Evolutionary conservation across 2,113 vertebrate genomes (phyloP), one percentile per base, ranked within the genome.

Genomic region (Oryzias melastigma): DNA sequence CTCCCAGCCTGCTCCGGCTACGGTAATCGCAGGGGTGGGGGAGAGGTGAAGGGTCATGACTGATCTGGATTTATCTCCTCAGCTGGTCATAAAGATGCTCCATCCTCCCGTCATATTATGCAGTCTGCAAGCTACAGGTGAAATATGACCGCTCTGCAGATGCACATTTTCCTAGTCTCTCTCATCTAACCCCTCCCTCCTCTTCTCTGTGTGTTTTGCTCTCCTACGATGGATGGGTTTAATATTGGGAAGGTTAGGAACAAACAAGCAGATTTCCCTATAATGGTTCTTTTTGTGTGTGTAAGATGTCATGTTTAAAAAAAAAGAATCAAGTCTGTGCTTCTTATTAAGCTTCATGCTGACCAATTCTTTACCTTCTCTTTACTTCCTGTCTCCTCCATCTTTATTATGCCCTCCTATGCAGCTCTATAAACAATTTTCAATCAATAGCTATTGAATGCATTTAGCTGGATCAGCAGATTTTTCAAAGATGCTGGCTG

Each of bases 211-310:
- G 20, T 46, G 24, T 41, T 50, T 62, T 43, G 48, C 62, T 48
- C 69, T 65, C 59, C 50, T 47, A 79, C 75, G 80, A 89, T 89
- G 78, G 88, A 89, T 87, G 80, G 75, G 67, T 89, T 88, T 88
- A 87, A 89, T 89, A 83, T 77, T n/a, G 43, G 63, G 76, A 56
- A 55, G 66, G 71, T 73, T 76, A 49, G 62, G 77, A 69, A 78
- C 63, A 63, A 63, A 77, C 35, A 35, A 62, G 53, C 65, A 54
- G 44, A 69, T 78, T 61, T 54, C 61, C 55, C 73, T 58, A 50
- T 43, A 46, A 44, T 55, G 65, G 56, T 77, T 73, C 54, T 75
- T 78, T 68, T 65, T 25, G 43, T 48, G 71, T 73, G 51, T 61
- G 63, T 72, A 35, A 35, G 35, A 35, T 35, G 10, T 12, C 35